Percentiles rank a stretch among this genome's conserved stretches.
Conservation (phyloP, 2,113 vertebrate species). For the Paradisaea rubra region DNA sequence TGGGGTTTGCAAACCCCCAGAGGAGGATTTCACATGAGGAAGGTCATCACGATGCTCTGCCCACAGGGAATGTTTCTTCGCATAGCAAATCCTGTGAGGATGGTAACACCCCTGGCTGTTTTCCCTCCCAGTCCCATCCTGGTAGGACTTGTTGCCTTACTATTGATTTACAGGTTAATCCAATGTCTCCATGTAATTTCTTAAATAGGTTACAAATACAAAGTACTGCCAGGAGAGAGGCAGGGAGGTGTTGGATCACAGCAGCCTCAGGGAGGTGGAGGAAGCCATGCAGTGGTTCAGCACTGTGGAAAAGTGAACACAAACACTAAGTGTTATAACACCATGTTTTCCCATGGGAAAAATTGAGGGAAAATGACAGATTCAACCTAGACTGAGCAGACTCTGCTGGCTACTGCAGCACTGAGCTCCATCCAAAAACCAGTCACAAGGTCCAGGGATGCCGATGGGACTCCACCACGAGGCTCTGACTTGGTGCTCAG, state of each 20-base stretch:
- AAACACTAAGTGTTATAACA: not conserved
- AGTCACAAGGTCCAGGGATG: not conserved
- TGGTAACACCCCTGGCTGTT: not conserved
- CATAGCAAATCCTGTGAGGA: not conserved
- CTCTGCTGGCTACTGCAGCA: not conserved
- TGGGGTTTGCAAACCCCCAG: not conserved
- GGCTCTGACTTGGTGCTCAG: not conserved
- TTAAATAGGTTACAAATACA: not conserved
- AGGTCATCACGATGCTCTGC: not conserved
- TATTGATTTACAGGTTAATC: not conserved
- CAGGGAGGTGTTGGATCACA: not conserved
- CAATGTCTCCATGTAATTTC: not conserved
- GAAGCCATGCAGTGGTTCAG: fast-evolving
- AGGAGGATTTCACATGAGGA: not conserved
- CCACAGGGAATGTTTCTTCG: not conserved
- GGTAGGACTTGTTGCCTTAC: fast-evolving
- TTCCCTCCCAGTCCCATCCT: not conserved
- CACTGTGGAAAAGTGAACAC: fast-evolving
- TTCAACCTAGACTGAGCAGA: not conserved
- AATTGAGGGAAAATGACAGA: not conserved
- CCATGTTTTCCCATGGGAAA: not conserved
- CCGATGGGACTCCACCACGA: fast-evolving
- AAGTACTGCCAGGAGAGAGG: not conserved
- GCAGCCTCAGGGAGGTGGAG: fast-evolving
- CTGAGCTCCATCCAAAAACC: fast-evolving